These are phyloP conservation scores for Thunnus albacares DNA, from an alignment of 2,797 vertebrate genomes.

Conservation along the genomic window DNA sequence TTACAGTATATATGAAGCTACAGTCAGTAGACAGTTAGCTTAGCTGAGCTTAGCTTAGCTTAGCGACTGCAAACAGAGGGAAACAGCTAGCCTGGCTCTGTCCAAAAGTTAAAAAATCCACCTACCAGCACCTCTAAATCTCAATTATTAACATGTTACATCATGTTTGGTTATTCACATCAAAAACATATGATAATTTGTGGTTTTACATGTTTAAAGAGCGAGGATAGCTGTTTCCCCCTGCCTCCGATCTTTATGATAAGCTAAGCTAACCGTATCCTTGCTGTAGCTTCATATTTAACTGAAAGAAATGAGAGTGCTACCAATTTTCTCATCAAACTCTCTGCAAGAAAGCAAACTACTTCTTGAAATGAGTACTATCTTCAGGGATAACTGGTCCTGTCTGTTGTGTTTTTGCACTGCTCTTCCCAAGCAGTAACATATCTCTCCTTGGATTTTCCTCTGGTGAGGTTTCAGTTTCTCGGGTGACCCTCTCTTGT, in stretches of 20 bases:
- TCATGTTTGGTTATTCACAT: background rate
- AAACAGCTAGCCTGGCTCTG: no score
- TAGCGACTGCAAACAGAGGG: no score
- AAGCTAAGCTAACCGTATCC: background rate
- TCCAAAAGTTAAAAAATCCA: no score
- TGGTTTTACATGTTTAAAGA: background rate
- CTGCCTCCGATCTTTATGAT: background rate
- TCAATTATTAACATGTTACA: no score
- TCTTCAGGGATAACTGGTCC: background rate
- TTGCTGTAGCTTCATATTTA: background rate
- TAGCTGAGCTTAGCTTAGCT: no score
- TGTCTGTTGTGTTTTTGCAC: background rate
- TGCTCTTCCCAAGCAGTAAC: background rate
- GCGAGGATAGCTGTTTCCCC: background rate
- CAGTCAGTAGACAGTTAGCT: no score
- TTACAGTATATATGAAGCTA: no score
- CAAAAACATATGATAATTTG: background rate
- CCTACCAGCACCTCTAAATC: no score
- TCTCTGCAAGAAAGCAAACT: background rate
- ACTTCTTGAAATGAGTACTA: background rate
- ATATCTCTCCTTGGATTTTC: background rate
- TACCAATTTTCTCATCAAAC: background rate
- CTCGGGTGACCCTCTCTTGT: conserved; percentile 5
- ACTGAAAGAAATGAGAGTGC: background rate
- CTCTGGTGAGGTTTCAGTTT: background rate